Evolutionary conservation across 2,797 vertebrate genomes (phyloP).

Genomic region (Tokudaia muenninki): DNA sequence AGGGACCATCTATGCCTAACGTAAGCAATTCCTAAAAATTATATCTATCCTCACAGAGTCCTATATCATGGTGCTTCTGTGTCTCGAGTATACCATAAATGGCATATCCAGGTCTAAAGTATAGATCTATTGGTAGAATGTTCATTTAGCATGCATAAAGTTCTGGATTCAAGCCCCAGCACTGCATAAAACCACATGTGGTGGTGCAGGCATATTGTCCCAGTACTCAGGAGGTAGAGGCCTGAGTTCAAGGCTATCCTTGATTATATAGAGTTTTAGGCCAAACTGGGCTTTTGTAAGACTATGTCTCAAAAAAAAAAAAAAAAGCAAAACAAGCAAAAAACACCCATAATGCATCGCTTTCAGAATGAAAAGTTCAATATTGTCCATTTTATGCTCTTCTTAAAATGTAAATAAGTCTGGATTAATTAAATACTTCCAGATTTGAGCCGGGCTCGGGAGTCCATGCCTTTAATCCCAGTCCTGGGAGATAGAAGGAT

Average conservation of each 20-base stretch:
- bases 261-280: not conserved
- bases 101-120: too few relatives aligned
- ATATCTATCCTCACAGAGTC: not conserved
- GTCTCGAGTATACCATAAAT: not conserved
- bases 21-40: not conserved
- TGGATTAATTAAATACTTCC: not conserved
- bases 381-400: not conserved
- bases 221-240: not conserved
- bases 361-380: not conserved
- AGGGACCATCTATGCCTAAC: not conserved
- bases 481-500: not conserved
- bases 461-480: not conserved
- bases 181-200: too few relatives aligned
- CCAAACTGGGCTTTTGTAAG: not conserved
- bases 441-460: not conserved
- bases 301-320: not conserved
- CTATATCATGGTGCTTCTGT: not conserved
- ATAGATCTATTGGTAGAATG: not conserved
- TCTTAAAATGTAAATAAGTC: not conserved
- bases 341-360: not conserved
- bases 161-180: not conserved
- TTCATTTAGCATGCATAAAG: not conserved
- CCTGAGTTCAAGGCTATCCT: too few relatives aligned
- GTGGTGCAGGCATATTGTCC: not conserved
- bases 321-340: not conserved